Conservation (phyloP, 2,113 vertebrate genomes). For the Colossoma macropomum region DNA sequence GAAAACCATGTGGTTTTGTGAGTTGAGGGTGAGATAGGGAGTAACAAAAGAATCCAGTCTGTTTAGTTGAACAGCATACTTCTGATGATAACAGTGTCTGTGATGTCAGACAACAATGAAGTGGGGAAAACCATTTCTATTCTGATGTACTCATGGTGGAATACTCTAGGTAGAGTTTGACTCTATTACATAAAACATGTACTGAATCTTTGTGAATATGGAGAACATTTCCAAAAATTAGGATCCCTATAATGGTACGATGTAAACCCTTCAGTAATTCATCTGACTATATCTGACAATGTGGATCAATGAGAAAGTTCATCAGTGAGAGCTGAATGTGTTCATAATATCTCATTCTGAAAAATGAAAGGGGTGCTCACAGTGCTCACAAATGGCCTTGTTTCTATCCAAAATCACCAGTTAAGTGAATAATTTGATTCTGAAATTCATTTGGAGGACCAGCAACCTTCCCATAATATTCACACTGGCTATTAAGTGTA, state of each 20-base stretch:
- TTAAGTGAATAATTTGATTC: too few relatives aligned
- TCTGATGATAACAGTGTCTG: conserved; percentile 14
- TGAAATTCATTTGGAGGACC: too few relatives aligned
- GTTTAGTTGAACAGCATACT: conserved; percentile 41
- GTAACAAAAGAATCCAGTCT: conserved; percentile 37
- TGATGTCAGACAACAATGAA: background rate
- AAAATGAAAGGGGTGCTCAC: too few relatives aligned
- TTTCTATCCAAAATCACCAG: too few relatives aligned
- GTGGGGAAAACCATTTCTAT: background rate
- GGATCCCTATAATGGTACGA: too few relatives aligned
- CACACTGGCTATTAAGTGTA: background rate
- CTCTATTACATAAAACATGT: background rate
- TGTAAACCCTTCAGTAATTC: background rate
- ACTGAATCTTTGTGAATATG: background rate
- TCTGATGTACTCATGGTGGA: background rate
- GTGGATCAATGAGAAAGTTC: too few relatives aligned
- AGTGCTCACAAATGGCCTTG: too few relatives aligned
- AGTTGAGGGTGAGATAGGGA: background rate
- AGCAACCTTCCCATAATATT: too few relatives aligned
- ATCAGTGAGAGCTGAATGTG: too few relatives aligned
- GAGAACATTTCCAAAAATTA: too few relatives aligned
- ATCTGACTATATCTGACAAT: background rate
- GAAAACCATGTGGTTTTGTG: conserved; percentile 9
- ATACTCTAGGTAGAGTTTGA: background rate
- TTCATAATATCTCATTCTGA: too few relatives aligned